Percentiles rank a stretch among this genome's conserved stretches.
Evolutionary conservation across 2,797 vertebrate species (phyloP).

Genomic region (Diglossa cyanea): DNA sequence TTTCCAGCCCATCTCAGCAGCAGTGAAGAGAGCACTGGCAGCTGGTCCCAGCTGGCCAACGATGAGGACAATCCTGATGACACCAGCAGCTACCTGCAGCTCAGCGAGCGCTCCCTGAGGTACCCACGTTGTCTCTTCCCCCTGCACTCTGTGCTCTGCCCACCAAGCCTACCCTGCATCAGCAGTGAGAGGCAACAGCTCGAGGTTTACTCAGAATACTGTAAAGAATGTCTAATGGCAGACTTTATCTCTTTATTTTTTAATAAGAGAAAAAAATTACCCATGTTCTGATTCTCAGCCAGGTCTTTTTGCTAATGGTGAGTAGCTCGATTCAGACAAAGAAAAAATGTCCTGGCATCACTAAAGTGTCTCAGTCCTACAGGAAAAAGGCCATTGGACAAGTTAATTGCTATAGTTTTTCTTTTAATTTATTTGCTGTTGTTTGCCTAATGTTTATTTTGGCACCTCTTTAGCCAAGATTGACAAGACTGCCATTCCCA

Average conservation of each 20-base stretch:
- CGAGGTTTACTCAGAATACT: background rate
- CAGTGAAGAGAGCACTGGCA: slow-evolving; percentile 94
- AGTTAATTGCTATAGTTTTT: background rate
- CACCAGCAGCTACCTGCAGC: slow-evolving; percentile 94
- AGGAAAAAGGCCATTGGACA: background rate
- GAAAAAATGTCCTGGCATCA: background rate
- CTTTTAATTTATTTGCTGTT: background rate
- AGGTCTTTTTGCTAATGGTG: background rate
- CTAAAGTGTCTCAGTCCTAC: background rate
- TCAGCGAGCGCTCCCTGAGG: slow-evolving; percentile 94
- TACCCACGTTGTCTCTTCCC: slow-evolving; percentile 16
- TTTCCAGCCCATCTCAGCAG: slow-evolving; percentile 85
- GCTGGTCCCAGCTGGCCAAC: slow-evolving; percentile 93
- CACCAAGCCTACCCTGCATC: background rate
- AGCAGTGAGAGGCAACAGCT: background rate
- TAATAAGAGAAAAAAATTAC: background rate
- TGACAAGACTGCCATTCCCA: background rate
- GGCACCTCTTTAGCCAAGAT: background rate
- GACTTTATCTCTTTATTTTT: background rate
- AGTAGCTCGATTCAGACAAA: background rate
- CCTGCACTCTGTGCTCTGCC: background rate
- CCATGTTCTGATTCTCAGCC: background rate
- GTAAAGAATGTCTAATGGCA: background rate
- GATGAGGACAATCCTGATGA: slow-evolving; percentile 94
- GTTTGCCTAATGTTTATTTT: background rate